Conservation (phyloP, 2,797 vertebrate genomes). For the Sphaeramia orbicularis region DNA sequence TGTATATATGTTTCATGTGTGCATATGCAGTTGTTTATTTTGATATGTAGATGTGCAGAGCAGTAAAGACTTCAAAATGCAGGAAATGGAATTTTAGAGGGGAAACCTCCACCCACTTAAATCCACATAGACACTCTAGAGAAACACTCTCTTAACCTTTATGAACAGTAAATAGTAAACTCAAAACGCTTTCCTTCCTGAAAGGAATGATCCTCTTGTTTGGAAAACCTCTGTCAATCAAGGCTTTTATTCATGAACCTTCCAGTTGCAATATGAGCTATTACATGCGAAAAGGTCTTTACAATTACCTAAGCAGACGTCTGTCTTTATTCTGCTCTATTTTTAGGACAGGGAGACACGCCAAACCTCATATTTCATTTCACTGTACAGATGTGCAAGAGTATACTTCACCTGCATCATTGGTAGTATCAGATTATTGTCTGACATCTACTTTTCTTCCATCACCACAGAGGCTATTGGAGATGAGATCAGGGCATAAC, state of each 20-base stretch:
- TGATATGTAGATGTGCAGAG: constrained; percentile 68
- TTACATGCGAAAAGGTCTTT: constrained; percentile 68
- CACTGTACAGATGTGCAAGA: constrained; percentile 72
- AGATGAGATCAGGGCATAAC: constrained; percentile 46
- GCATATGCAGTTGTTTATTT: constrained; percentile 75
- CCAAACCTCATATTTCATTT: constrained; percentile 80
- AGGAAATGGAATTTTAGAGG: constrained; percentile 81
- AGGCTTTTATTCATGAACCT: constrained; percentile 67
- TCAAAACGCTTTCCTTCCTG: constrained; percentile 8
- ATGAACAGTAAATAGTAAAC: constrained; percentile 47
- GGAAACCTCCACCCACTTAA: constrained; percentile 77
- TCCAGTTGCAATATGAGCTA: constrained; percentile 70
- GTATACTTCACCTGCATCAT: constrained; percentile 65
- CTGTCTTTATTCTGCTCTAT: constrained; percentile 77
- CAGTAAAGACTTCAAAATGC: constrained; percentile 69
- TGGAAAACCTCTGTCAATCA: constrained; percentile 46
- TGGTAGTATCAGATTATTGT: constrained; percentile 68
- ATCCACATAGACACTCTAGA: constrained; percentile 22
- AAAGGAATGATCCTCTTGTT: constrained; percentile 35
- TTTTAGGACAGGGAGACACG: constrained; percentile 80
- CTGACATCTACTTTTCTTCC: constrained; percentile 56
- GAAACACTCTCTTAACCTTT: constrained; percentile 16
- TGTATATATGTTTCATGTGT: constrained; percentile 51
- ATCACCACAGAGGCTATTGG: constrained; percentile 10
- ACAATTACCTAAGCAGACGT: constrained; percentile 72